Base-by-base conservation (phyloP, 2,113 vertebrate genomes). In the Callorhinus ursinus region DNA sequence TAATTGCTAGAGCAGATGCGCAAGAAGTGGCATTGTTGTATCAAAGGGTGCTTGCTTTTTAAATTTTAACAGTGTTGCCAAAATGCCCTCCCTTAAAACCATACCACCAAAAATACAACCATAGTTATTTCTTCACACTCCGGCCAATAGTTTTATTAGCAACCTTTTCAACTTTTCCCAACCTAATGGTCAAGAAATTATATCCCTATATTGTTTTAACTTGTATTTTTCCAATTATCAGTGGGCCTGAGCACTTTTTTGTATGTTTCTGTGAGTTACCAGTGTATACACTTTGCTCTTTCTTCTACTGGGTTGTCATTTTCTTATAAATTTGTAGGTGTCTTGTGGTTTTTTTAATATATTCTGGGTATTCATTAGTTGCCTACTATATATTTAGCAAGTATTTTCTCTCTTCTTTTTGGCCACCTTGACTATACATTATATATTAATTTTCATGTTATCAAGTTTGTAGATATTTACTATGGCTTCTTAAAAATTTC, bases 351-450 rank as follows among this genome's bases (percentile, higher is more conserved):
- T 88, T 88, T 77, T 77, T 18, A 65, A 59, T 9, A 21, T 81
- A 55, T 82, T 49, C 46, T 49, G 2, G 2, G 0, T 74, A 57
- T 86, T 86, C 19, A 94, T 86, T 67, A 90, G 81, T 93, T 82
- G 55, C 82, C 28, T 65, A 72, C 28, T 72, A 53, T 65, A n/a
- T 65, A 79, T 24, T 16, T 46, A 93, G 36, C n/a, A 79, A 88
- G 77, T 77, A 59, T 74, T 57, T 93, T 74, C 65, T 91, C 31
- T 31, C 65, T 87, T 87, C 53, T 36, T 93, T 96, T 61, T 90
- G 26, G n/a, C 53, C 53, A 55, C 10, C 4, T 65, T 80, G 69
- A 42, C 33, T 24, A 79, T 86, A 93, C 12, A 46, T 53, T 76
- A 55, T 46, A 63, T 80, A n/a, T 80, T 55, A 57, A 82, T 88